These are phyloP conservation scores for Hemibagrus guttatus DNA, from an alignment of 2,797 vertebrate species.

Conservation along the genomic window DNA sequence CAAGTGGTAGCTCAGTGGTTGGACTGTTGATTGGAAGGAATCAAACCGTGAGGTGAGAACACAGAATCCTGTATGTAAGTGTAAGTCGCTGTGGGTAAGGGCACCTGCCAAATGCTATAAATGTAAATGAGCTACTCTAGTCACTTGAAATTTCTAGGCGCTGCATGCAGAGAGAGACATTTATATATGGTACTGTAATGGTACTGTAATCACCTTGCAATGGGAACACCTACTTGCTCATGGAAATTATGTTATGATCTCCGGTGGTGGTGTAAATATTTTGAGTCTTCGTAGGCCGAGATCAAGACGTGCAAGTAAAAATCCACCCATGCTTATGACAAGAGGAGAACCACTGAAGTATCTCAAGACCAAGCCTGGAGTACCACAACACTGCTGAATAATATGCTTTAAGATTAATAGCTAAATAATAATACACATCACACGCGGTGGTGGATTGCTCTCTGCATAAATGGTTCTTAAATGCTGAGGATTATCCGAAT, in stretches of 20 bases:
- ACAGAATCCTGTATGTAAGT: too few species aligned
- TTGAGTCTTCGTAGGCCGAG: neutral
- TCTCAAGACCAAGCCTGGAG: neutral
- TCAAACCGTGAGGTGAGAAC: too few species aligned
- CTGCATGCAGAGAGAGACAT: neutral
- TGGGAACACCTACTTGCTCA: neutral
- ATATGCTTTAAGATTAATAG: neutral
- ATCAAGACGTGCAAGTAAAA: neutral
- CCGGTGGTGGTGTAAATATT: neutral
- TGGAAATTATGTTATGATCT: neutral
- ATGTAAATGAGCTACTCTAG: neutral
- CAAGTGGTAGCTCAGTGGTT: too few species aligned
- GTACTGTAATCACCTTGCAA: neutral
- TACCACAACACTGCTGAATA: neutral
- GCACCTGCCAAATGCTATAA: too few species aligned
- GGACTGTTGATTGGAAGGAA: too few species aligned
- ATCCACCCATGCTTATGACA: neutral
- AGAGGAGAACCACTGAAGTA: neutral
- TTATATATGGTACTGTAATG: neutral
- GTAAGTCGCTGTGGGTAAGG: too few species aligned
- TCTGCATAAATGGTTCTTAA: neutral
- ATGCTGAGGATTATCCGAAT: constrained; percentile 13
- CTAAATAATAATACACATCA: neutral
- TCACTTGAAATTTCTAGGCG: neutral
- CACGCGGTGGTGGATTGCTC: neutral